These are phyloP conservation scores for Crossaster papposus DNA, from an alignment of 53 echinoderm and acorn worm species.

Conservation along the genomic window DNA sequence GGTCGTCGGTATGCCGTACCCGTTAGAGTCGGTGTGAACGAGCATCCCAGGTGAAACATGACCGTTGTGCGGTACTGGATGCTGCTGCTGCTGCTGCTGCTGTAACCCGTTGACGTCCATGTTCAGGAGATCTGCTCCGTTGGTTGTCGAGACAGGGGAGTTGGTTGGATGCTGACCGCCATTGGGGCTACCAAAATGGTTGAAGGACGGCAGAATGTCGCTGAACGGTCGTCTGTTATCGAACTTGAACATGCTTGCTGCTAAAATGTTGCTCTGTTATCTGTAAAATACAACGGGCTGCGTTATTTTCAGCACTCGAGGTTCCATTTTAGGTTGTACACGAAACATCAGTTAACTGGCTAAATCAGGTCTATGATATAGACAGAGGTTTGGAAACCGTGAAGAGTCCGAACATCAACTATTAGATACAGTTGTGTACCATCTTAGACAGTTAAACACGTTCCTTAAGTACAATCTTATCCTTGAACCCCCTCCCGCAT, in stretches of 20 bases:
- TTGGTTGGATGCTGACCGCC: constrained; percentile 5
- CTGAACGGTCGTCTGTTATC: constrained; percentile 53
- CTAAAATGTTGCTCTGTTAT: background rate
- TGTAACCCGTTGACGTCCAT: constrained; percentile 34
- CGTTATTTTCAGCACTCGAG: too few species aligned
- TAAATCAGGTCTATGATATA: too few species aligned
- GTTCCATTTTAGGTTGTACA: too few species aligned
- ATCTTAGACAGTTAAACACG: too few species aligned
- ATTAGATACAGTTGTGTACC: too few species aligned
- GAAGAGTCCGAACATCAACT: too few species aligned
- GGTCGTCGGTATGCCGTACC: constrained; percentile 38
- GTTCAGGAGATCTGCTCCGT: constrained; percentile 31
- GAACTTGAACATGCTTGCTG: constrained; percentile 48
- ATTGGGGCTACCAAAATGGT: constrained; percentile 37
- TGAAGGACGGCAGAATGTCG: constrained; percentile 57
- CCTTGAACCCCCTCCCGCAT: too few species aligned
- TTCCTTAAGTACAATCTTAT: too few species aligned
- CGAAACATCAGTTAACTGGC: too few species aligned
- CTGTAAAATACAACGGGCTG: too few species aligned
- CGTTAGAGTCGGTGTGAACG: constrained; percentile 46
- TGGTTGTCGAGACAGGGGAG: constrained; percentile 7
- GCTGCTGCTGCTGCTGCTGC: constrained; percentile 52
- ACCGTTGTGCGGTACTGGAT: constrained; percentile 41
- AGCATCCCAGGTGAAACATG: constrained; percentile 43
- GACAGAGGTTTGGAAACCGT: too few species aligned